A percentile compares a stretch with the other conserved stretches of the same genome.
Evolutionary conservation across 2,797 vertebrate genomes (phyloP).

Genomic region (Peromyscus eremicus): DNA sequence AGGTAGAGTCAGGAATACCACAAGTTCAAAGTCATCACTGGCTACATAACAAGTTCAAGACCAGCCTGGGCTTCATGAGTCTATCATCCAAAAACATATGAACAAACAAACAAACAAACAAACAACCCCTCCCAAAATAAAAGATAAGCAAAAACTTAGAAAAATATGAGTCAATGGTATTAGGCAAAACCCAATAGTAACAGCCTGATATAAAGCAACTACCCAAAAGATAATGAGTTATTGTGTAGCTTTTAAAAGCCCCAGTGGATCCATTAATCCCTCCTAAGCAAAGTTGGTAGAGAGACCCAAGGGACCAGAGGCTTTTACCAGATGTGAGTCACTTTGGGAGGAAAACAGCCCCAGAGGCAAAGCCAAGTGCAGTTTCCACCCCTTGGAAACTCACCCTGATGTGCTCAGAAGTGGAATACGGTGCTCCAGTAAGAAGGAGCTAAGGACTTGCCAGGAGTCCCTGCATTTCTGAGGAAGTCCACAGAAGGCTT

Average conservation of each 20-base stretch:
- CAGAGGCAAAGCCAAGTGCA: not conserved
- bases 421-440: not conserved
- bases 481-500: not conserved
- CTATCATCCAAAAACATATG: not conserved
- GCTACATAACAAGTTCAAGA: not conserved
- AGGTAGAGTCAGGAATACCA: not conserved
- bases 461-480: not conserved
- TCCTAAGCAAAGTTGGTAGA: not conserved
- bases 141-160: not conserved
- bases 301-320: not conserved
- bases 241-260: not conserved
- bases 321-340: slow-evolving; percentile 37
- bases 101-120: not conserved
- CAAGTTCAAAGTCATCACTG: not conserved
- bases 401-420: slow-evolving; percentile 22
- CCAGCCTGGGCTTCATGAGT: not conserved
- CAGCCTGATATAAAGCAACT: not conserved
- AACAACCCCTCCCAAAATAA: not conserved
- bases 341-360: not conserved
- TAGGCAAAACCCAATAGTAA: not conserved
- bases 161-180: not conserved
- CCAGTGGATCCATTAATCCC: not conserved
- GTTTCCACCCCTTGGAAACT: slow-evolving; percentile 53
- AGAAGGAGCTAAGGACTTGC: not conserved
- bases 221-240: not conserved